Percentiles rank a stretch among this genome's conserved stretches.
These are phyloP conservation scores for Triplophysa bombifrons DNA, from an alignment of 2,797 vertebrate genomes.

Conservation along the genomic window DNA sequence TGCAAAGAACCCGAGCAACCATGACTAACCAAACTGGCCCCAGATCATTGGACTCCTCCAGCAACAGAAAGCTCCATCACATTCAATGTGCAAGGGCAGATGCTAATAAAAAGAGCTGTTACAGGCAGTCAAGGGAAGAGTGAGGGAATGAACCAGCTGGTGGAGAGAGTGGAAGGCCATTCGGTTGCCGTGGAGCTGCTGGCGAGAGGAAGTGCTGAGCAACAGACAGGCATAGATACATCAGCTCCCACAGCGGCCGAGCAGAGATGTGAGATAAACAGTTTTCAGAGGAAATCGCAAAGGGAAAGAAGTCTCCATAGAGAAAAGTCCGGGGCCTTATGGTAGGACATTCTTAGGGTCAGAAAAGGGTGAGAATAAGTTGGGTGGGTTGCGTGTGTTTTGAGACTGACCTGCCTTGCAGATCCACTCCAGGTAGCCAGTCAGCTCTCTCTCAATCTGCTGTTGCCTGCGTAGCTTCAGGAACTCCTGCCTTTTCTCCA, in stretches of 20 bases:
- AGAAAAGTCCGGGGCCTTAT: not conserved
- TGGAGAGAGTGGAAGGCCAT: slow-evolving; percentile 11
- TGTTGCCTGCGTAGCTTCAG: slow-evolving; percentile 93
- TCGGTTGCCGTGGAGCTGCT: slow-evolving; percentile 33
- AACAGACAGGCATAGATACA: slow-evolving; percentile 28
- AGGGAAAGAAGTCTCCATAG: not conserved
- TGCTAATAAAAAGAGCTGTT: slow-evolving; percentile 24
- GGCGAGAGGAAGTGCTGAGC: slow-evolving; percentile 18
- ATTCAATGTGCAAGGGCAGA: not conserved
- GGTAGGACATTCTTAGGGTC: not conserved
- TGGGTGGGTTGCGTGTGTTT: not conserved
- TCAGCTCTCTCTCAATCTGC: slow-evolving; percentile 95
- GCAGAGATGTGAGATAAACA: no score
- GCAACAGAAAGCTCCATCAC: not conserved
- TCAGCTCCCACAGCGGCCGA: not conserved
- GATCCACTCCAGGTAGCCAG: slow-evolving; percentile 96
- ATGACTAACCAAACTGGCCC: not conserved
- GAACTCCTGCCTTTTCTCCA: slow-evolving; percentile 94
- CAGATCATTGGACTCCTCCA: not conserved
- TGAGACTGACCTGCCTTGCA: slow-evolving; percentile 85
- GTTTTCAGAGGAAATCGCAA: slow-evolving; percentile 12
- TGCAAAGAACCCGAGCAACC: not conserved
- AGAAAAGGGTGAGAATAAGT: not conserved
- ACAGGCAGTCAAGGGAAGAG: slow-evolving; percentile 6
- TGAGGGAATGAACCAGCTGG: slow-evolving; percentile 32